phyloP scores from a whole-genome alignment of 2,113 vertebrate genomes.

The Hippoglossus stenolepis region DNA sequence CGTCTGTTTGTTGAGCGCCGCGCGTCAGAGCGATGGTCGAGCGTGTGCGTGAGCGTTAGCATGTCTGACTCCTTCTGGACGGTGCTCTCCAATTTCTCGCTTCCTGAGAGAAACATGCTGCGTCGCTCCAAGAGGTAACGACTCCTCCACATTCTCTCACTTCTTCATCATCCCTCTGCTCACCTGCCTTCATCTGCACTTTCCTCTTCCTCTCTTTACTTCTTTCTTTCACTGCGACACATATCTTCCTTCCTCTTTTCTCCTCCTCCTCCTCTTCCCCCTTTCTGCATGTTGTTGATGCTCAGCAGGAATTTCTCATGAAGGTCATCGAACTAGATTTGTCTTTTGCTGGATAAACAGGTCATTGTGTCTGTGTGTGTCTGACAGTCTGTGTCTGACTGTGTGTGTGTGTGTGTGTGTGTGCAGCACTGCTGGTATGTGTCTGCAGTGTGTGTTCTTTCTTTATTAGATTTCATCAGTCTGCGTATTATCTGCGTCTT shows the following conservation, averaged over 20 bases:
- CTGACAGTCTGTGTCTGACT: neutral
- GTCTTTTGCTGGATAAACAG: constrained; percentile 11
- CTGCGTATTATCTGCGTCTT: neutral
- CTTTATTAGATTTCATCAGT: neutral
- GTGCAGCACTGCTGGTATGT: constrained; percentile 11
- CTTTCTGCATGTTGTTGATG: neutral
- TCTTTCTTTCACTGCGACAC: neutral
- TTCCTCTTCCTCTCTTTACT: neutral
- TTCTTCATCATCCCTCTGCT: neutral
- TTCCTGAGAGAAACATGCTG: constrained; percentile 91
- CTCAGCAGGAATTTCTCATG: constrained; percentile 54
- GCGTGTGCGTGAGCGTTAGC: constrained; percentile 63
- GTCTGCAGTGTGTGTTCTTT: neutral
- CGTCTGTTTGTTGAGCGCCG: neutral
- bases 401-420: constrained; percentile 3
- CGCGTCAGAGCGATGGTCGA: constrained; percentile 77
- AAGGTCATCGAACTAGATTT: constrained; percentile 46
- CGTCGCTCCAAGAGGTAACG: constrained; percentile 88
- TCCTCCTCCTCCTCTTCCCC: constrained; percentile 7
- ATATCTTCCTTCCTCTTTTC: neutral
- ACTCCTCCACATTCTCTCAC: too few species aligned
- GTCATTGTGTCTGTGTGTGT: neutral
- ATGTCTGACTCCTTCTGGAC: constrained; percentile 93
- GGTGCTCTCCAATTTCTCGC: constrained; percentile 91
- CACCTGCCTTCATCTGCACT: too few species aligned